Conservation (phyloP, 2,888 invertebrate genomes). For the Sclerodermus sp. region DNA sequence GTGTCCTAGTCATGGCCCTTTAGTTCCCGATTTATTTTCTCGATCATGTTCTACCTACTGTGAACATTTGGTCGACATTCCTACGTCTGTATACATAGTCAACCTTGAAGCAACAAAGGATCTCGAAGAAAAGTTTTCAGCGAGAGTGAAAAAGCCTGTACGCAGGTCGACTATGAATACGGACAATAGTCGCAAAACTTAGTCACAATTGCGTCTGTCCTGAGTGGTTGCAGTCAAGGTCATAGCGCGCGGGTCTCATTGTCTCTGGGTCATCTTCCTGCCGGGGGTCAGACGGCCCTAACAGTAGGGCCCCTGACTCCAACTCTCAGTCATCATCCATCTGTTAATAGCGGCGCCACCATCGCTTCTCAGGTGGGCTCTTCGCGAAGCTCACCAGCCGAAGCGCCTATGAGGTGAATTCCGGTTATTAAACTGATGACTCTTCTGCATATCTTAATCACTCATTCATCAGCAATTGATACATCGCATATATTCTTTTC, state of each 20-base stretch:
- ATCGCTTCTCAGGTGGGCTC: conserved; percentile 37
- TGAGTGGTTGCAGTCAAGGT: conserved; percentile 37
- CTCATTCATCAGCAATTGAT: too few species aligned
- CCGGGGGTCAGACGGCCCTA: conserved; percentile 35
- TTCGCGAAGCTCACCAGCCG: conserved; percentile 35
- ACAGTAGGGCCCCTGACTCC: conserved; percentile 38
- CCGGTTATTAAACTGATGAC: conserved; percentile 19
- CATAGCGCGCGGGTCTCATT: conserved; percentile 41
- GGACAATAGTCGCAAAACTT: not conserved
- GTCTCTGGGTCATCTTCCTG: conserved; percentile 41
- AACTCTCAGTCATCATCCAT: conserved; percentile 36
- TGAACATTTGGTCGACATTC: not conserved
- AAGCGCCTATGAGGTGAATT: conserved; percentile 40
- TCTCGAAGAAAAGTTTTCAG: not conserved
- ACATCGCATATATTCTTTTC: too few species aligned
- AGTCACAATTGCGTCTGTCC: conserved; percentile 11
- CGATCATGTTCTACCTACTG: not conserved
- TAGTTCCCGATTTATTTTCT: too few species aligned
- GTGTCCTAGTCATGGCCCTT: too few species aligned
- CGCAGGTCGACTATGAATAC: too few species aligned
- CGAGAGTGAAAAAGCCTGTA: too few species aligned
- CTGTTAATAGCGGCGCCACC: conserved; percentile 34
- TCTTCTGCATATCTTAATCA: not conserved
- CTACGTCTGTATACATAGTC: not conserved
- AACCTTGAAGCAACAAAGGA: not conserved